Conservation (phyloP, 1,140 invertebrate genomes). For the Lasioglossum baleicum region DNA sequence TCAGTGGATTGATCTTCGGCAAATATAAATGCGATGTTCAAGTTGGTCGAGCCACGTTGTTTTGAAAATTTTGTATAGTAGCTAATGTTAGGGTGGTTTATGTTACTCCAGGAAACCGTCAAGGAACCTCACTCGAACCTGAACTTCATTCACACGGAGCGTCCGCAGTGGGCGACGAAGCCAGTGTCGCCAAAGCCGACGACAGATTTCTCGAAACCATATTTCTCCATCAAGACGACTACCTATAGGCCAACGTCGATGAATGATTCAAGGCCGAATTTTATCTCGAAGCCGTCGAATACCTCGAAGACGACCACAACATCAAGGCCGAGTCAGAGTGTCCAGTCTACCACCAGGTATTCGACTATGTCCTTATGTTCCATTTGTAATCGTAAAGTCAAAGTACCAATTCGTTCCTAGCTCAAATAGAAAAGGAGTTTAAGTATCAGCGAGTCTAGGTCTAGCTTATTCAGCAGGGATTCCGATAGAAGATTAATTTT, state of each 20-base stretch:
- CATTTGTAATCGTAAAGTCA: background rate
- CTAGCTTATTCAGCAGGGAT: too few relatives aligned
- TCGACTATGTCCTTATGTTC: constrained; percentile 47
- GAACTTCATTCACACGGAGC: constrained; percentile 73
- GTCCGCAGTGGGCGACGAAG: constrained; percentile 74
- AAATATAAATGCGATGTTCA: too few relatives aligned
- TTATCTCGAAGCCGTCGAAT: constrained; percentile 67
- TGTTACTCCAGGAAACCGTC: constrained; percentile 35
- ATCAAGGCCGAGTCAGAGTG: constrained; percentile 55
- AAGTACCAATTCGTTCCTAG: too few relatives aligned
- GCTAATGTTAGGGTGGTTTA: too few relatives aligned
- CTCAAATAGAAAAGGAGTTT: too few relatives aligned
- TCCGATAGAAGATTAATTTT: too few relatives aligned
- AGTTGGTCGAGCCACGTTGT: background rate
- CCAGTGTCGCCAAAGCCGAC: constrained; percentile 65
- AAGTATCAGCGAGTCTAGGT: too few relatives aligned
- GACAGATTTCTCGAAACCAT: constrained; percentile 72
- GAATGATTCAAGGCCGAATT: constrained; percentile 69
- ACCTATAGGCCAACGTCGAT: constrained; percentile 62
- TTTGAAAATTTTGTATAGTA: too few relatives aligned
- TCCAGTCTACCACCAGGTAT: constrained; percentile 74
- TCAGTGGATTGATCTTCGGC: too few relatives aligned
- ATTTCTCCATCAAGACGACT: constrained; percentile 72
- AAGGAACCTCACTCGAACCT: constrained; percentile 59
- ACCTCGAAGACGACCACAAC: constrained; percentile 55